Evolutionary conservation across 2,888 invertebrate species (phyloP), one percentile per base, ranked within the genome.

Genomic region (Arge pagana): DNA sequence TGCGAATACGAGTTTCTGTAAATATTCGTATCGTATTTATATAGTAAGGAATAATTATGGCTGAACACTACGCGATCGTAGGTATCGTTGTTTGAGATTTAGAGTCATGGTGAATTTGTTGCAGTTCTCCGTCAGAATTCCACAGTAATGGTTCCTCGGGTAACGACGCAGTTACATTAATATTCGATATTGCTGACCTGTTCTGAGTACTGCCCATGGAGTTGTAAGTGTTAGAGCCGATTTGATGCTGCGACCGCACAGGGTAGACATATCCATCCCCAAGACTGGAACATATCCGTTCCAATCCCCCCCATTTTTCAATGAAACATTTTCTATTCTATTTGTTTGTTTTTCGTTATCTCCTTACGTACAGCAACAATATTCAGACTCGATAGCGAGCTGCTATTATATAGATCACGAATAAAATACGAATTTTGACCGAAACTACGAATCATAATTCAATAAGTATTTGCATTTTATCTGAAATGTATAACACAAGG

Each of bases 221-320:
- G 81, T 92, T 87, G 85, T 93, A 93, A 72, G 81, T 81, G 78
- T 82, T 83, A 76, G 81, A 79, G 68, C 83, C 82, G 74, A 82
- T 83, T 78, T 88, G 88, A 73, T 82, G 83, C 71, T 81, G 82
- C 70, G 86, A 84, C 70, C 88, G 86, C 77, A 90, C 89, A 68
- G 90, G 89, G 83, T 83, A 94, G 80, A 84, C 85, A 79, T 90
- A 85, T 81, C 93, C 94, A 81, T 93, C 91, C 79, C 93, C 93
- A 81, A 87, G 83, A 88, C 93, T 93, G 86, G 77, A 81, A 78
- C 76, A 76, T 64, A 74, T 65, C 65, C 64, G 65, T 71, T 67
- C 66, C 64, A 68, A 64, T 60, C 67, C 66, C 11, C 31, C 63
- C 63, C 58, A 56, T 62, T 66, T 68, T 55, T 30, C 35, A 30